Percentiles rank a stretch among this genome's conserved stretches.
Evolutionary conservation across 2,113 vertebrate genomes (phyloP).

Genomic region (Peromyscus californicus): DNA sequence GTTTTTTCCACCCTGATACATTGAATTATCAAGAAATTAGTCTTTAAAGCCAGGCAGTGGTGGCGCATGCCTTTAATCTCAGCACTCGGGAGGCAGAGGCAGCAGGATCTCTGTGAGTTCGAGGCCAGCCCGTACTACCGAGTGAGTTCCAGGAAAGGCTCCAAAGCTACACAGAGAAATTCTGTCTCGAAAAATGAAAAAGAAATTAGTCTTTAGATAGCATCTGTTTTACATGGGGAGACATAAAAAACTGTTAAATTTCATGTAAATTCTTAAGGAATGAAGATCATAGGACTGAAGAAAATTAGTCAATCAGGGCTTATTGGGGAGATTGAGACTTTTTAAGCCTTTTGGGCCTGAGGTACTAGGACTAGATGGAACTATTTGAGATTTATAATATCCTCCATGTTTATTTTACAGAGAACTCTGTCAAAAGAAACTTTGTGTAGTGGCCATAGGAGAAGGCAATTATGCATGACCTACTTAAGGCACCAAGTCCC

Average conservation of each 20-base stretch:
- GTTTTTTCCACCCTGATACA: conserved; percentile 2
- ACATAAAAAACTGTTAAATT: not conserved
- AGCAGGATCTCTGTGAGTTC: too few relatives aligned
- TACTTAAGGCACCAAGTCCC: not conserved
- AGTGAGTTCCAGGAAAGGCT: too few relatives aligned
- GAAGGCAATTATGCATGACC: not conserved
- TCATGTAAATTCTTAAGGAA: conserved; percentile 26
- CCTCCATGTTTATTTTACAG: not conserved
- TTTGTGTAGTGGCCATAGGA: not conserved
- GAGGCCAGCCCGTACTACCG: too few relatives aligned
- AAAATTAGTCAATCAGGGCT: not conserved
- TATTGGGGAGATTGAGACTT: not conserved
- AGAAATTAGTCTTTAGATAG: conserved; percentile 6
- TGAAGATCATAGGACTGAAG: not conserved
- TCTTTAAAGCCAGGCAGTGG: not conserved
- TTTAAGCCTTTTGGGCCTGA: not conserved
- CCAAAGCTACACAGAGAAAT: too few relatives aligned
- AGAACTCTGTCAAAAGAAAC: not conserved
- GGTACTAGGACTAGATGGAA: not conserved
- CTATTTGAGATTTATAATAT: not conserved
- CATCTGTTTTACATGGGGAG: not conserved
- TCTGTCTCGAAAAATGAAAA: not conserved
- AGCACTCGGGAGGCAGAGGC: too few relatives aligned
- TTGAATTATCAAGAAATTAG: conserved; percentile 37
- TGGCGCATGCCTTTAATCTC: too few relatives aligned